Conservation (phyloP, 2,888 invertebrate species). For the Keiferia lycopersicella region DNA sequence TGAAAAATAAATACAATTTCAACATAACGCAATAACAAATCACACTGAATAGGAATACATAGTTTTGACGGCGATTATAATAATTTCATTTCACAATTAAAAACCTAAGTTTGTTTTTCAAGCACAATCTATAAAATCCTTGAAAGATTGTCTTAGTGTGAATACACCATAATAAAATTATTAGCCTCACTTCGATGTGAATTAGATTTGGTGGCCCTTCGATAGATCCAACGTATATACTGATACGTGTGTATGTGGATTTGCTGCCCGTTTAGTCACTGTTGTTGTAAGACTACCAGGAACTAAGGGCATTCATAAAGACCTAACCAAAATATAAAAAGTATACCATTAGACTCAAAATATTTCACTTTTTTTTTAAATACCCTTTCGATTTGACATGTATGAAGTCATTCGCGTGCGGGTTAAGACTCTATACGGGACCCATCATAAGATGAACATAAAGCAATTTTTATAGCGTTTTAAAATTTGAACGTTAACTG, state of each 20-base stretch:
- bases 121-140: constrained; percentile 39
- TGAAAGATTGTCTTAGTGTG: constrained; percentile 4
- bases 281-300: constrained; percentile 1
- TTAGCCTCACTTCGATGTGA: constrained; percentile 52
- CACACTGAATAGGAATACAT: no score
- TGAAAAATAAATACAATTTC: not conserved
- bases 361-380: no score
- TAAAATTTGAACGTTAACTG: no score
- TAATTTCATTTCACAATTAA: not conserved
- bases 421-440: no score
- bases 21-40: no score
- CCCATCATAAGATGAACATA: no score
- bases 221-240: constrained; percentile 3
- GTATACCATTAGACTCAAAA: no score
- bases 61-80: no score
- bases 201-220: constrained; percentile 40
- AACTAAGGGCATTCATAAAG: not conserved
- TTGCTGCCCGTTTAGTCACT: constrained; percentile 9
- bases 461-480: no score
- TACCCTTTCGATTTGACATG: no score
- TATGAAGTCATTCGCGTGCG: no score
- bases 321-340: no score
- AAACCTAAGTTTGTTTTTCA: constrained; percentile 34
- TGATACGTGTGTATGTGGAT: not conserved
- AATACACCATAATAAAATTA: constrained; percentile 23